Base-by-base conservation (phyloP, 2,113 vertebrate genomes). In the Megaceryle torquata region DNA sequence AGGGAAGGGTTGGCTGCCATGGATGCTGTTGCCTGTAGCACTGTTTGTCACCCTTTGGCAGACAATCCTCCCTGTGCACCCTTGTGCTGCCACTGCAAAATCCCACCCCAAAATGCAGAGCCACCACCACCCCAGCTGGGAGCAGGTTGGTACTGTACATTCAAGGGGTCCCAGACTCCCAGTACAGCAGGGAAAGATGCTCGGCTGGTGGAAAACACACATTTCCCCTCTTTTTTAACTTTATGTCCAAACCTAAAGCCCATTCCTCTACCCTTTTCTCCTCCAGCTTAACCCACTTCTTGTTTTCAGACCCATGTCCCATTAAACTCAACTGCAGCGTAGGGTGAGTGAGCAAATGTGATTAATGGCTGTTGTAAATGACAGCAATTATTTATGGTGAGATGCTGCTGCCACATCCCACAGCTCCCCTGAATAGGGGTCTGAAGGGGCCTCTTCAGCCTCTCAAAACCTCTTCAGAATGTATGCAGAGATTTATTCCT, bases 11-110 rank as follows among this genome's bases (percentile, higher is more conserved):
- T 29, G 12, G 86, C 46, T 2, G 1, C 63, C 20, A 2, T 11
- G 22, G 50, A 5, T 81, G 81, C 56, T 26, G 46, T 37, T 9
- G 4, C 11, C 54, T 26, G 56, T 21, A 35, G 7, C 3, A 1
- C 28, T 15, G 33, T 18, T 37, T 43, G 60, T 35, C 1, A 1
- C 15, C 46, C 41, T 54, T 50, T 1, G 1, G 74, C 41, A 24
- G 39, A 24, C 0, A 5, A n/a, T 50, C 28, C 41, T 57, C 21
- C 44, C 44, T 1, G 0, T 1, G 1, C 37, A 5, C 33, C 22
- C 48, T 41, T 15, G 43, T 65, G 76, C 59, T 0, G 1, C 26
- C 1, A 1, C 65, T 35, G 72, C 26, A 10, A 37, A 31, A 81
- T 60, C n/a, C 39, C 65, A 68, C 35, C 65, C 54, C 46, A 56